Percentiles rank a stretch among this genome's conserved stretches.
Evolutionary conservation across 2,888 invertebrate species (phyloP).

Genomic region (Agonopterix arenella): DNA sequence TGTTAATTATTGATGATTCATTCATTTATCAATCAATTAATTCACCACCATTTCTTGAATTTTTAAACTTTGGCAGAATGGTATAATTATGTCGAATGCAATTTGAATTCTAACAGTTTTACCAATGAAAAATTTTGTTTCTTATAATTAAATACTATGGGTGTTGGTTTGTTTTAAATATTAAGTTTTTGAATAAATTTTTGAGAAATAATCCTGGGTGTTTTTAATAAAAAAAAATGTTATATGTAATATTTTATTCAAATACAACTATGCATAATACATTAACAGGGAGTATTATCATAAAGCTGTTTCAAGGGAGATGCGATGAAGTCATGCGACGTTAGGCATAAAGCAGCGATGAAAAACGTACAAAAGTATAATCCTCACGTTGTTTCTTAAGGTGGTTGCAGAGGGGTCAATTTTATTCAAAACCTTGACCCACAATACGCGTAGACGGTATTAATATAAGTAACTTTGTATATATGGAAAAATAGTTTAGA

Average conservation of each 20-base stretch:
- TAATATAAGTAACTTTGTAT: no score
- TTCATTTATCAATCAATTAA: slow-evolving; percentile 16
- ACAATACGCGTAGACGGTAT: no score
- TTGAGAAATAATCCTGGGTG: slow-evolving; percentile 19
- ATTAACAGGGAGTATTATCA: slow-evolving; percentile 51
- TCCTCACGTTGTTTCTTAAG: no score
- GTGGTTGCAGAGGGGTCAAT: no score
- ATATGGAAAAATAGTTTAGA: no score
- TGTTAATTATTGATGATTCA: slow-evolving; percentile 19
- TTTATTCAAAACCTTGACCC: no score
- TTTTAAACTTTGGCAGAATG: slow-evolving; percentile 34
- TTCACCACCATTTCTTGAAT: slow-evolving; percentile 18
- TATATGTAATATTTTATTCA: slow-evolving; percentile 21
- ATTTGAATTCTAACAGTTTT: slow-evolving; percentile 15
- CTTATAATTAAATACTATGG: slow-evolving; percentile 11
- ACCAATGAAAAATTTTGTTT: slow-evolving; percentile 57
- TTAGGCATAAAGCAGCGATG: no score
- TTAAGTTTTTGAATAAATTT: slow-evolving; percentile 34
- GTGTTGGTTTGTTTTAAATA: slow-evolving; percentile 20
- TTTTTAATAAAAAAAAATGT: slow-evolving; percentile 3
- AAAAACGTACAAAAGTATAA: no score
- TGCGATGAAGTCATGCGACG: no score
- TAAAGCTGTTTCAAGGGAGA: no score
- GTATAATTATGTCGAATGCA: slow-evolving; percentile 23
- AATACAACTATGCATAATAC: slow-evolving; percentile 39